Evolutionary conservation across 2,797 vertebrate genomes (phyloP), one percentile per base, ranked within the genome.

Genomic region (Dromococcyx pavoninus): DNA sequence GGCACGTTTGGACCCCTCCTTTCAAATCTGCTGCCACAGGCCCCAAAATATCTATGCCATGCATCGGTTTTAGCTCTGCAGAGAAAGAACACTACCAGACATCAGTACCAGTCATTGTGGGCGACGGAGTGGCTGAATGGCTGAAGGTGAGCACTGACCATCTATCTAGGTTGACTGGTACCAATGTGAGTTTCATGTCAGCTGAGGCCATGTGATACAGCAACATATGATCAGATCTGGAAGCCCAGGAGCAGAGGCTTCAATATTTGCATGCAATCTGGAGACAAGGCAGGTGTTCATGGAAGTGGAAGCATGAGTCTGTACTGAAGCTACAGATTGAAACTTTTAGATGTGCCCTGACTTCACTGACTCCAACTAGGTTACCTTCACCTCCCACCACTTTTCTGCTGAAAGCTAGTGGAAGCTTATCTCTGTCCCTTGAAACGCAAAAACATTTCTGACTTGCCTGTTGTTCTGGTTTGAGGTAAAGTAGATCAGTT

Each of bases 121-220:
- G 48, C 1, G 4, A 43, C 3, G 16, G 8, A 56, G 46, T 2
- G 1, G 25, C 41, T 71, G 58, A 71, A 75, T 2, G 1, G 25
- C 41, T 71, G 58, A 71, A 75, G n/a, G 32, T 41, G 57, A 50
- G 18, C 8, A 12, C 25, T 70, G 44, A 74, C 23, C 33, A 64
- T 11, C 25, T 19, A 27, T 27, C 30, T 51, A n/a, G 4, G 9
- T 35, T 7, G 3, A 6, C 28, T 46, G 28, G 23, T 61, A 13
- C 7, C 33, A 54, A 1, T 13, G 13, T 8, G 51, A 46, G 10
- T 53, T 54, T 32, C 27, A 5, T 37, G 25, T 56, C 61, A 82
- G 16, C 57, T 56, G 19, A 77, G n/a, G 15, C 27, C 8, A 3
- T 1, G 30, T 25, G 41, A 54, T 24, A 65, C 32, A 65, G 51